Evolutionary conservation across 2,113 vertebrate species (phyloP).

Genomic region (Pitta sordida): DNA sequence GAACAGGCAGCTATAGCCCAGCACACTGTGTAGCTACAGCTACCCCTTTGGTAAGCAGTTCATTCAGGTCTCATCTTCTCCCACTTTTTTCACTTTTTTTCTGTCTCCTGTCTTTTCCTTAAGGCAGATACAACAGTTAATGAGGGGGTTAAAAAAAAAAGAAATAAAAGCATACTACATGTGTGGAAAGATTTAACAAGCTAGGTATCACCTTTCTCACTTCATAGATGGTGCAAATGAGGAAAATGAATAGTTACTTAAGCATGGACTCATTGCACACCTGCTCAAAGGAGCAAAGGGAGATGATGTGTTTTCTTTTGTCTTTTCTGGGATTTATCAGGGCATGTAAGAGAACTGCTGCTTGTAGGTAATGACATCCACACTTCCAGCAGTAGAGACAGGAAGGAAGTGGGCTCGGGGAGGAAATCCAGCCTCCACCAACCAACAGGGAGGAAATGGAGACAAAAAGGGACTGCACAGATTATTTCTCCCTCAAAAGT

Average conservation of each 20-base stretch:
- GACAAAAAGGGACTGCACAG: background rate
- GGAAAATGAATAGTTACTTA: background rate
- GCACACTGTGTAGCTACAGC: background rate
- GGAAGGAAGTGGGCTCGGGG: background rate
- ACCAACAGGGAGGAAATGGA: background rate
- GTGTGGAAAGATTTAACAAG: background rate
- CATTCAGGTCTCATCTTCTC: background rate
- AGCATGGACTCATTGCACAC: background rate
- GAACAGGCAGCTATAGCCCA: background rate
- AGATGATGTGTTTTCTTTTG: background rate
- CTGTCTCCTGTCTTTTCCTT: background rate
- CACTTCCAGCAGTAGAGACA: background rate
- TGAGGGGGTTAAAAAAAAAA: accelerated
- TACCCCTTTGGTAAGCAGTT: background rate
- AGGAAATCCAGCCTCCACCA: background rate
- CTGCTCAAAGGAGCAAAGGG: background rate
- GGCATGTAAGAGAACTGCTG: background rate
- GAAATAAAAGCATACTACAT: background rate
- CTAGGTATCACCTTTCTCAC: background rate
- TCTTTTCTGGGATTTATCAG: background rate
- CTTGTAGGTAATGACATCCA: background rate
- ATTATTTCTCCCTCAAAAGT: background rate
- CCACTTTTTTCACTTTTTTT: background rate
- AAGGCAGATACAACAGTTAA: background rate
- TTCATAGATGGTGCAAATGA: background rate